These are phyloP conservation scores for Idaea biselata DNA, from an alignment of 2,888 invertebrate genomes.

Conservation along the genomic window DNA sequence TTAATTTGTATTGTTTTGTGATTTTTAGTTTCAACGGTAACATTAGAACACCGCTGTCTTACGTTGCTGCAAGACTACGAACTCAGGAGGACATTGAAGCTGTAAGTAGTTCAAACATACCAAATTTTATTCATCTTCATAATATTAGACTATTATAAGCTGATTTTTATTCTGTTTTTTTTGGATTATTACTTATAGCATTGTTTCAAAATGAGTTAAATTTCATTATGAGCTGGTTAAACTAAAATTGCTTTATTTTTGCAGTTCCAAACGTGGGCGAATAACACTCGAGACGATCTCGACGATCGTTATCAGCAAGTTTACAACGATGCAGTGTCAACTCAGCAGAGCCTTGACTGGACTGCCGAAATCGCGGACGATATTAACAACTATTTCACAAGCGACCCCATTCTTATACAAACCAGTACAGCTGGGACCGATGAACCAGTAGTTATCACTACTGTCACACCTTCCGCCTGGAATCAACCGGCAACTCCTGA, in stretches of 20 bases:
- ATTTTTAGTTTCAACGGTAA: slow-evolving; percentile 48
- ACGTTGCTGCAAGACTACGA: slow-evolving; percentile 56
- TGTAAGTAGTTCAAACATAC: slow-evolving; percentile 37
- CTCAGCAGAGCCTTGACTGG: slow-evolving; percentile 47
- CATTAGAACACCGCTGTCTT: slow-evolving; percentile 47
- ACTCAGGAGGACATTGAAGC: slow-evolving; percentile 37
- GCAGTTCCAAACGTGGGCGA: slow-evolving; percentile 63
- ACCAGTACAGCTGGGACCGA: slow-evolving; percentile 22
- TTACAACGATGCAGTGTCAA: slow-evolving; percentile 32
- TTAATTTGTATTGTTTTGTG: neutral
- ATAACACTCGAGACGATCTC: slow-evolving; percentile 32
- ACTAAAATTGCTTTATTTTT: slow-evolving; percentile 12
- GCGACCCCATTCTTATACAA: slow-evolving; percentile 25
- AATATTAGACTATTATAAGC: neutral
- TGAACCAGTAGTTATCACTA: slow-evolving; percentile 7
- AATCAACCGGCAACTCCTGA: slow-evolving; percentile 48
- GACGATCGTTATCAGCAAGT: slow-evolving; percentile 36
- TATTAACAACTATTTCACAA: slow-evolving; percentile 45
- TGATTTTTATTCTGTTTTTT: too few species aligned
- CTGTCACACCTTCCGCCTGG: slow-evolving; percentile 28
- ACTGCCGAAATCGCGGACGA: slow-evolving; percentile 37
- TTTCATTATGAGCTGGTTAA: neutral
- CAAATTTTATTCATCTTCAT: neutral
- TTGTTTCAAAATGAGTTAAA: too few species aligned
- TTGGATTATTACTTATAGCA: too few species aligned